These are phyloP conservation scores for Arion vulgaris DNA, from an alignment of 1,140 invertebrate species.

Conservation along the genomic window DNA sequence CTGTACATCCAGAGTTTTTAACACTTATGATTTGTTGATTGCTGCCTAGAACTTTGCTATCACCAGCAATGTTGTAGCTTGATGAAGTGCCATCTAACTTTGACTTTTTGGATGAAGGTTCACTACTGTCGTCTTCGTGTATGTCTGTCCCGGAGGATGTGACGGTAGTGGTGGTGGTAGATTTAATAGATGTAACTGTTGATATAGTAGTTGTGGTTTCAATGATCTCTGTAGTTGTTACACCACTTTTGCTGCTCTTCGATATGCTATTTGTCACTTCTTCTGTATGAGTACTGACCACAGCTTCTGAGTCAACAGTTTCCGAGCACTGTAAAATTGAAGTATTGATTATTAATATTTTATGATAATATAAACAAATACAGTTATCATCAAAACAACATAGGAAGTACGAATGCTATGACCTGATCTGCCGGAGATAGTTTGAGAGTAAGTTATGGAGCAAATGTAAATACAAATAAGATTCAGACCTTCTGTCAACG, in stretches of 20 bases:
- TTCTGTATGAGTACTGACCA: constrained; percentile 17
- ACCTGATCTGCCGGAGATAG: no score
- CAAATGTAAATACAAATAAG: no score
- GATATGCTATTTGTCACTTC: constrained; percentile 26
- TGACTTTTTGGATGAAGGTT: constrained; percentile 23
- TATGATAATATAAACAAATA: no score
- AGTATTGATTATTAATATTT: neutral
- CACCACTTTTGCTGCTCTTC: constrained; percentile 1
- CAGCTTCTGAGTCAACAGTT: constrained; percentile 22
- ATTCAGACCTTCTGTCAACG: no score
- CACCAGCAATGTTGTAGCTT: constrained; percentile 22
- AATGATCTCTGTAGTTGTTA: constrained; percentile 18
- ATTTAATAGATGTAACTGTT: constrained; percentile 46
- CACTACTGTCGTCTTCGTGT: constrained; percentile 13
- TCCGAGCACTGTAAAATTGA: constrained; percentile 9
- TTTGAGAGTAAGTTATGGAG: no score
- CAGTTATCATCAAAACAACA: no score
- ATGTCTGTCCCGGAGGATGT: neutral
- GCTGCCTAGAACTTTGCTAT: neutral
- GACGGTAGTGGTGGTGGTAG: constrained; percentile 51
- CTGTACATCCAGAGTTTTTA: neutral
- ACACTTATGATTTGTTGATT: neutral
- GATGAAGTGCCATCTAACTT: constrained; percentile 33
- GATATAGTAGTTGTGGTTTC: constrained; percentile 48
- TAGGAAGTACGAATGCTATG: no score